phyloP scores from a whole-genome alignment of 2,797 vertebrate genomes.

The Pampus argenteus region DNA sequence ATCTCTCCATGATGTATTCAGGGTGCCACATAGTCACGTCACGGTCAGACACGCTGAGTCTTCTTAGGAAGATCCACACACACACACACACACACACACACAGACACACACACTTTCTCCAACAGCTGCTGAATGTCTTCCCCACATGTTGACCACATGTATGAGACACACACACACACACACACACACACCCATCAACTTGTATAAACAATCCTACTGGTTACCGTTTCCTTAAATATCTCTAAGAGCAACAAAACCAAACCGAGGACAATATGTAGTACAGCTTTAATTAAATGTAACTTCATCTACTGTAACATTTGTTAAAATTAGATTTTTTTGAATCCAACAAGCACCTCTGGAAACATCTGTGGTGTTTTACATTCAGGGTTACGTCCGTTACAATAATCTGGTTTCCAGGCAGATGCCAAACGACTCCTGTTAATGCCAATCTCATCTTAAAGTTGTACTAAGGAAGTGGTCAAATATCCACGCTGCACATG shows the following conservation, averaged over 20 bases:
- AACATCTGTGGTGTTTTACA: not conserved
- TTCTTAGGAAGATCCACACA: constrained; percentile 36
- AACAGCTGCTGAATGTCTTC: constrained; percentile 28
- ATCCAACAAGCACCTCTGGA: not conserved
- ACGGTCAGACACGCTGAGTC: constrained; percentile 7
- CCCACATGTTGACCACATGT: constrained; percentile 55
- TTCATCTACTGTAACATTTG: not conserved
- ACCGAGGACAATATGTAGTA: not conserved
- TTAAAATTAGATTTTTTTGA: not conserved
- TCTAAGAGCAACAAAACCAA: not conserved
- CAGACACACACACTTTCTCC: no score
- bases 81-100: no score
- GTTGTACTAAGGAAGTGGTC: constrained; percentile 2
- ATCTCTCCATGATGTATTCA: not conserved
- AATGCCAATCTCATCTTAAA: constrained; percentile 21
- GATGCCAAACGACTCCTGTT: constrained; percentile 7
- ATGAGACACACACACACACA: not conserved
- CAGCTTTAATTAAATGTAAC: not conserved
- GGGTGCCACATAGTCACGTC: constrained; percentile 8
- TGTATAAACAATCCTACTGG: not conserved
- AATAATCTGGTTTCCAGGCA: not conserved
- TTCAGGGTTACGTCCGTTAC: not conserved
- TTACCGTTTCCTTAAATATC: not conserved
- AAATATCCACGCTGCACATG: not conserved
- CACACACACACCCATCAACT: not conserved